Evolutionary conservation across 2,888 invertebrate species (phyloP).

Genomic region (Caenorhabditis angaria): DNA sequence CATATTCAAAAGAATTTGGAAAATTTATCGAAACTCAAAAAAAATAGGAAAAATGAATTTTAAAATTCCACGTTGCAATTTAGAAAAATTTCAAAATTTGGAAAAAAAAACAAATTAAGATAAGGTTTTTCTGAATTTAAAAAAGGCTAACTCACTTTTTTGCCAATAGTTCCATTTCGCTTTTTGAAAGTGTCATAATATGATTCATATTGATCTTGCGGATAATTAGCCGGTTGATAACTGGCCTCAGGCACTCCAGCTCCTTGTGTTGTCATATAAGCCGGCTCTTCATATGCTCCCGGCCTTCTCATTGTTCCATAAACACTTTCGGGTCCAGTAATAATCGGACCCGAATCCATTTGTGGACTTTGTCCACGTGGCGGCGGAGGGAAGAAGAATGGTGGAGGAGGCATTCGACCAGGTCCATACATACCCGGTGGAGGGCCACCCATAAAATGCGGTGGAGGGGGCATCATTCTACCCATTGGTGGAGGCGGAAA

Average conservation of each 20-base stretch:
- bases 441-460: constrained; percentile 56
- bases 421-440: constrained; percentile 45
- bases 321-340: constrained; percentile 66
- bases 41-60: too few species aligned
- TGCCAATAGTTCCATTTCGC: constrained; percentile 33
- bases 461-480: constrained; percentile 48
- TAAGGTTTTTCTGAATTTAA: neutral
- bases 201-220: constrained; percentile 65
- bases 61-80: neutral
- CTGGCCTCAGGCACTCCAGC: constrained; percentile 49
- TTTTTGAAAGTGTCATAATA: constrained; percentile 69
- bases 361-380: constrained; percentile 34
- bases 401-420: constrained; percentile 22
- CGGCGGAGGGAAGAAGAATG: constrained; percentile 25
- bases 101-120: too few species aligned
- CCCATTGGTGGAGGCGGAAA: constrained; percentile 15
- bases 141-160: constrained; percentile 32
- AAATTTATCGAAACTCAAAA: neutral
- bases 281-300: constrained; percentile 74
- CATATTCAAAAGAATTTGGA: neutral
- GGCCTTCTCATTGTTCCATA: constrained; percentile 61
- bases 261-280: constrained; percentile 75
- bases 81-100: too few species aligned
- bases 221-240: constrained; percentile 62
- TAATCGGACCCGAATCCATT: constrained; percentile 61